These are phyloP conservation scores for Nematostella vectensis DNA, from an alignment of 92 coral and sea anemone genomes.

Conservation along the genomic window DNA sequence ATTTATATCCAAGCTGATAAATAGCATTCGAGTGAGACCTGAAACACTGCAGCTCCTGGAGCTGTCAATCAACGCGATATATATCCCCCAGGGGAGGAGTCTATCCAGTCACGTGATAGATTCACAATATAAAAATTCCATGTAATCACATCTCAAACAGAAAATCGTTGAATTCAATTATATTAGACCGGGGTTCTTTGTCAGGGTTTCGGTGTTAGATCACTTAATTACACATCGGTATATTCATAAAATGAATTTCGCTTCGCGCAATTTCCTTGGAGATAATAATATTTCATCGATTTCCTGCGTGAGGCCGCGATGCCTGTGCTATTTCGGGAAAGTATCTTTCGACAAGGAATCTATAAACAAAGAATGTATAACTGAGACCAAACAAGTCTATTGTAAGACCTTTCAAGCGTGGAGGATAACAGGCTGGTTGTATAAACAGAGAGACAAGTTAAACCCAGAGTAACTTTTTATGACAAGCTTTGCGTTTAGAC, in stretches of 20 bases:
- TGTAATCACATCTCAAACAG: conserved; percentile 9
- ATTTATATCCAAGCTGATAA: background rate
- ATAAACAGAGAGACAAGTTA: background rate
- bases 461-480: background rate
- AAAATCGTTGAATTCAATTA: conserved; percentile 23
- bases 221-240: background rate
- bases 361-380: background rate
- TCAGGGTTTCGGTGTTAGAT: background rate
- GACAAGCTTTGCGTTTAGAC: background rate
- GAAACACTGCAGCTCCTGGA: conserved; percentile 3
- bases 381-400: conserved; percentile 2
- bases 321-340: background rate
- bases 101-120: conserved; percentile 29
- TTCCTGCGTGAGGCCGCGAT: background rate
- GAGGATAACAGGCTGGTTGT: background rate
- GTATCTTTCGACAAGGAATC: background rate
- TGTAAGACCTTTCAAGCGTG: background rate
- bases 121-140: conserved; percentile 9
- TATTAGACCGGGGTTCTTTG: background rate
- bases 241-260: background rate
- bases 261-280: background rate
- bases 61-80: conserved; percentile 21
- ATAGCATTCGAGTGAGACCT: conserved; percentile 1
- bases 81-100: conserved; percentile 32
- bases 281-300: background rate